Evolutionary conservation across 2,888 invertebrate genomes (phyloP).

Genomic region (Protonemura montana): DNA sequence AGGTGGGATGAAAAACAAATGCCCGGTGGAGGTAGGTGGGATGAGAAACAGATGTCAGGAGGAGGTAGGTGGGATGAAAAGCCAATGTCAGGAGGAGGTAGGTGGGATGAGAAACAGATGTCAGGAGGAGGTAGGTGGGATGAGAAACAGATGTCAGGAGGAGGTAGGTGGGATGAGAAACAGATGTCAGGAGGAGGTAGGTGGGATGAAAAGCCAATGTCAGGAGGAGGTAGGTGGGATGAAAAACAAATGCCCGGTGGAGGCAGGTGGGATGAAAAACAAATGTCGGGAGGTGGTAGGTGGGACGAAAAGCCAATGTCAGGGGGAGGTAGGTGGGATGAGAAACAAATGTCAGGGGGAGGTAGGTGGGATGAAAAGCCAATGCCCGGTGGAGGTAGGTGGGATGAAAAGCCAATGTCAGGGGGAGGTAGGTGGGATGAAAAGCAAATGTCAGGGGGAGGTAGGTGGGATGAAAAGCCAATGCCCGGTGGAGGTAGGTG

Average conservation of each 20-base stretch:
- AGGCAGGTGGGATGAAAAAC: conserved; percentile 24
- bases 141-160: not conserved
- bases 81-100: not conserved
- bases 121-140: not conserved
- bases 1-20: not conserved
- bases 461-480: not conserved
- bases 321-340: conserved; percentile 22
- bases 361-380: conserved; percentile 26
- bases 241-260: conserved; percentile 16
- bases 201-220: not conserved
- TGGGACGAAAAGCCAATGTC: conserved; percentile 24
- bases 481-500: not conserved
- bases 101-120: not conserved
- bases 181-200: not conserved
- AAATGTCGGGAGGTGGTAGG: conserved; percentile 35
- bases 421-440: conserved; percentile 40
- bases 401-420: conserved; percentile 9
- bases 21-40: not conserved
- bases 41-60: not conserved
- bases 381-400: not conserved
- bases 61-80: not conserved
- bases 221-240: conserved; percentile 32
- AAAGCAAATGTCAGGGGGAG: conserved; percentile 20
- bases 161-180: not conserved
- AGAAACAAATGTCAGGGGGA: conserved; percentile 27